These are phyloP conservation scores for Syngnathus scovelli DNA, from an alignment of 2,113 vertebrate genomes.

Conservation along the genomic window DNA sequence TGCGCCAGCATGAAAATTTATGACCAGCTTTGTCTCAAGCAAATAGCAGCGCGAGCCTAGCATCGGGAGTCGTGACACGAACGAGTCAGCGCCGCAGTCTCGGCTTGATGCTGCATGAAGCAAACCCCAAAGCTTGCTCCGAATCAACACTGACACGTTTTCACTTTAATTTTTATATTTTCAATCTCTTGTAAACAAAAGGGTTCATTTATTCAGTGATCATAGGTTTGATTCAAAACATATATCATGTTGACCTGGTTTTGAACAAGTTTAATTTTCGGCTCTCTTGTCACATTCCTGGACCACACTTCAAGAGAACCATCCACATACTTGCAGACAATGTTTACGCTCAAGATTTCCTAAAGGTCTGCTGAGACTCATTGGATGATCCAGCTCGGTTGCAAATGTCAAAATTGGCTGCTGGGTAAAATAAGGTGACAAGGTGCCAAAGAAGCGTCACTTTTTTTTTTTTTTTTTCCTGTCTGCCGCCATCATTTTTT, in stretches of 20 bases:
- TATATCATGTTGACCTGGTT: too few species aligned
- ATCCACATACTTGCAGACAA: conserved; percentile 3
- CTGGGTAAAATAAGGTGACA: conserved; percentile 57
- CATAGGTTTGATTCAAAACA: too few species aligned
- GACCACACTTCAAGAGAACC: too few species aligned
- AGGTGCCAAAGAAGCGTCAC: conserved; percentile 34
- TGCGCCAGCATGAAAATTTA: conserved; percentile 55
- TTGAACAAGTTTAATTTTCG: too few species aligned
- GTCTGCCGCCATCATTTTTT: conserved; percentile 11
- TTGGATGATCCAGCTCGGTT: conserved; percentile 31
- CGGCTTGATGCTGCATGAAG: conserved; percentile 6
- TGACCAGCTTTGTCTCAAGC: conserved; percentile 42
- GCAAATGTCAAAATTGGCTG: conserved; percentile 51
- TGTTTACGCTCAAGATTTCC: conserved; percentile 6
- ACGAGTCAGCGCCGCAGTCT: neutral
- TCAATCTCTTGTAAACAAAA: too few species aligned
- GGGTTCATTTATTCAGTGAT: too few species aligned
- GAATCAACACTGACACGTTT: conserved; percentile 24
- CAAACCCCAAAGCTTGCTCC: conserved; percentile 1
- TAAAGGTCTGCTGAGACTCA: conserved; percentile 24
- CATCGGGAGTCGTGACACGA: conserved; percentile 16
- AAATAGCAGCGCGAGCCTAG: conserved; percentile 27
- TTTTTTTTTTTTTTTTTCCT: conserved; percentile 26
- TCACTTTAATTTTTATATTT: neutral
- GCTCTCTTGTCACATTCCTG: too few species aligned